Conservation (phyloP, 2,888 invertebrate species). For the Chrysina gloriosa region DNA sequence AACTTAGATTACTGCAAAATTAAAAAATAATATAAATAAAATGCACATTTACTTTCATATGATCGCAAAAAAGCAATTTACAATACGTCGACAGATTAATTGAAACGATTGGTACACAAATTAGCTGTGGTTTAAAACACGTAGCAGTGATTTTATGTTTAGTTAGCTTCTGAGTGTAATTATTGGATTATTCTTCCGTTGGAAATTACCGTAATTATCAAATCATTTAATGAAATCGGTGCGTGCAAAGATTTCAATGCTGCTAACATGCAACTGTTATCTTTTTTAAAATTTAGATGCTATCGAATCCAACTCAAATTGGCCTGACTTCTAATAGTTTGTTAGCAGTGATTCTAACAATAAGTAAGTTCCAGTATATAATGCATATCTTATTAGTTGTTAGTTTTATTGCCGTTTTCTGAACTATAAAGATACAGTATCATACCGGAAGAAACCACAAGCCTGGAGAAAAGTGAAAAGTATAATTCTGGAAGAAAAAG, state of each 20-base stretch:
- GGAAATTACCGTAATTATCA: conserved; percentile 35
- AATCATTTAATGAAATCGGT: conserved; percentile 38
- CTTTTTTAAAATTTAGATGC: conserved; percentile 9
- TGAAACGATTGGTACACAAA: conserved; percentile 10
- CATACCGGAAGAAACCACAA: too few species aligned
- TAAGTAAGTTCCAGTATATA: neutral
- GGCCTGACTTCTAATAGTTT: neutral
- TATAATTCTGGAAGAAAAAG: too few species aligned
- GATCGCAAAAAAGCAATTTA: conserved; percentile 14
- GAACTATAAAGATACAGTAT: too few species aligned
- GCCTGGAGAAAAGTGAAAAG: too few species aligned
- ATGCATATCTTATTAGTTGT: neutral
- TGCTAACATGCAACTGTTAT: conserved; percentile 29
- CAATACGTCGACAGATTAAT: conserved; percentile 4
- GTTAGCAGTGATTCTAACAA: neutral
- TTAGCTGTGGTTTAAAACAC: conserved; percentile 14
- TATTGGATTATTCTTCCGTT: conserved; percentile 34
- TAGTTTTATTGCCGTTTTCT: too few species aligned
- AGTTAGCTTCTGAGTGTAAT: conserved; percentile 21
- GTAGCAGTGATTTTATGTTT: conserved; percentile 5
- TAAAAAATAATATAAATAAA: conserved; percentile 4
- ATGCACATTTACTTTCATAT: neutral
- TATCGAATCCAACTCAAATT: neutral
- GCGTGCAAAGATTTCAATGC: conserved; percentile 29
- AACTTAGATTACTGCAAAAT: neutral